phyloP scores from a whole-genome alignment of 2,113 vertebrate genomes.

The Peromyscus leucopus region DNA sequence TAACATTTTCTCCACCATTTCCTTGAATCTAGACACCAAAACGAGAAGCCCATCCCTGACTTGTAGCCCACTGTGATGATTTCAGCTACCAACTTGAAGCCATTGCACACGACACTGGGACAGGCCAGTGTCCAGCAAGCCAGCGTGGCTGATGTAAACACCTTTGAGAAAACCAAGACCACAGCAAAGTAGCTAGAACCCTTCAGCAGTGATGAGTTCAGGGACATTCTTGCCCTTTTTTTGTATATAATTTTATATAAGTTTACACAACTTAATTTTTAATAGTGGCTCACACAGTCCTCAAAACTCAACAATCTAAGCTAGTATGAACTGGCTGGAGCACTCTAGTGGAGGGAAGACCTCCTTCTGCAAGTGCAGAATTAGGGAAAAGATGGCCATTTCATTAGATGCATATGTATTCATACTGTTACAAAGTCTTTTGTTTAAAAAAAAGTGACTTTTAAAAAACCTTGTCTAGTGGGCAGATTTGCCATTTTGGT shows the following conservation, averaged over 20 bases:
- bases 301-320: not conserved
- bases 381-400: not conserved
- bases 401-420: not conserved
- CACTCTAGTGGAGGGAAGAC: not conserved
- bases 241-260: not conserved
- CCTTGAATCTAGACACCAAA: not conserved
- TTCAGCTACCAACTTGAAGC: not conserved
- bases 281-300: constrained; percentile 17
- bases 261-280: not conserved
- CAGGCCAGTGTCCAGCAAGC: rapidly evolving
- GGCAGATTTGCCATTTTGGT: not conserved
- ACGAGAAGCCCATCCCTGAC: not conserved
- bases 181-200: not conserved
- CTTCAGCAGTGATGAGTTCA: not conserved
- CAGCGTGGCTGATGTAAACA: rapidly evolving
- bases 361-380: constrained; percentile 23
- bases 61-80: not conserved
- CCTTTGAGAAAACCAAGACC: not conserved
- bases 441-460: constrained; percentile 23
- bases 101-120: rapidly evolving
- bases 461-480: not conserved
- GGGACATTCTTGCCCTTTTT: not conserved
- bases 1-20: not conserved
- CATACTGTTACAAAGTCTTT: not conserved
- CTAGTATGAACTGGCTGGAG: not conserved